Conservation (phyloP, 2,113 vertebrate genomes). For the Lipophrys pholis region DNA sequence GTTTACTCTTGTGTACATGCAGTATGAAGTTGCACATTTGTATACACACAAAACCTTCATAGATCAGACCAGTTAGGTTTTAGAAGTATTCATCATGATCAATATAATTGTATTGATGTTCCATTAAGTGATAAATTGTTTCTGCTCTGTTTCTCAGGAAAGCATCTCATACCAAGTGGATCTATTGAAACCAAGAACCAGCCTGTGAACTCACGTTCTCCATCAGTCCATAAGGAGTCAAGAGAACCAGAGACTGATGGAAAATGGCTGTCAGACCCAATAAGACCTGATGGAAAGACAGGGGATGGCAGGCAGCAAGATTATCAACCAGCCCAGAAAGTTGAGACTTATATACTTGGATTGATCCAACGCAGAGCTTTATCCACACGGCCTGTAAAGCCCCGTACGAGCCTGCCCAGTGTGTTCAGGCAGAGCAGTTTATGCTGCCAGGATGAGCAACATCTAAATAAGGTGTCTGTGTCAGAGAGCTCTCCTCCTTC, state of each 20-base stretch:
- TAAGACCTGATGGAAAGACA: conserved; percentile 25
- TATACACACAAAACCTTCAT: too few species aligned
- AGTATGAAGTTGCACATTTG: too few species aligned
- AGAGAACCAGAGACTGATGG: conserved; percentile 61
- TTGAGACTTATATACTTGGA: conserved; percentile 87
- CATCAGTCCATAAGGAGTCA: conserved; percentile 71
- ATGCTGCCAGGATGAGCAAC: conserved; percentile 77
- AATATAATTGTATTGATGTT: too few species aligned
- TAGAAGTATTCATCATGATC: too few species aligned
- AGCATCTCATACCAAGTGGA: conserved; percentile 36
- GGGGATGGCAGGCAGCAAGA: conserved; percentile 61
- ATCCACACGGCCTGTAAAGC: conserved; percentile 80
- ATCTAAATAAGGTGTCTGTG: conserved; percentile 38
- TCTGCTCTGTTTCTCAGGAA: conserved; percentile 60
- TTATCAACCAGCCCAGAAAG: conserved; percentile 69
- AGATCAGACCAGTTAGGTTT: too few species aligned
- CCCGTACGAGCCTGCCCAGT: conserved; percentile 81
- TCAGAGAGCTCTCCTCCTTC: conserved; percentile 52
- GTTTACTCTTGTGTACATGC: too few species aligned
- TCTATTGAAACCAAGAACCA: conserved; percentile 41
- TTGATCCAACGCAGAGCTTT: conserved; percentile 84
- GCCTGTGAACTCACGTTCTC: conserved; percentile 67
- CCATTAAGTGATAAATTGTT: conserved; percentile 1
- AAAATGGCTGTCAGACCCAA: conserved; percentile 64
- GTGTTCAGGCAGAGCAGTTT: conserved; percentile 82